These are phyloP conservation scores for Alentia gelatinosa DNA, from an alignment of 2,888 invertebrate genomes.

Conservation along the genomic window DNA sequence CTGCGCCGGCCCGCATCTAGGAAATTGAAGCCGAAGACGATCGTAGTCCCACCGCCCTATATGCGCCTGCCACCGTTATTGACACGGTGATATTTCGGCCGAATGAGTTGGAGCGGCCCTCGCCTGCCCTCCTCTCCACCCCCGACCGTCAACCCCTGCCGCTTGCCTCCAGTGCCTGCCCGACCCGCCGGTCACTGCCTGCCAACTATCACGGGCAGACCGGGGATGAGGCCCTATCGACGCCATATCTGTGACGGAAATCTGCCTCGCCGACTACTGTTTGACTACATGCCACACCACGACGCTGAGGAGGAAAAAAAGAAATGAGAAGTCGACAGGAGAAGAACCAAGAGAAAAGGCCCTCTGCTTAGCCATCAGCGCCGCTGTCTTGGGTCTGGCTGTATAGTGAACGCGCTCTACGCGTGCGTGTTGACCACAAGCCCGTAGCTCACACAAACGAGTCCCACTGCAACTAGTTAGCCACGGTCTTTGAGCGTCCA, in stretches of 20 bases:
- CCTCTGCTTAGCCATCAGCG: no score
- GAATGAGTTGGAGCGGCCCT: neutral
- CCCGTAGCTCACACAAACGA: neutral
- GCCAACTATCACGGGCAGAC: neutral
- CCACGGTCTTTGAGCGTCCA: neutral
- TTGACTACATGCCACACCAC: neutral
- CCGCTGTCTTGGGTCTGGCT: no score
- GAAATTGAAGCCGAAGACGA: conserved; percentile 41
- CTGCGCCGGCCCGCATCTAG: neutral
- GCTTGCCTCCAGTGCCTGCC: neutral
- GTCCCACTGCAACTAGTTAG: neutral
- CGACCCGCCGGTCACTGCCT: neutral
- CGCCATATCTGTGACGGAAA: neutral
- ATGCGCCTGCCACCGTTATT: neutral
- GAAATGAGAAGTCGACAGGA: neutral
- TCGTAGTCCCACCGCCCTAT: neutral
- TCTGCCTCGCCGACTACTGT: neutral
- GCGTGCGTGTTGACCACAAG: neutral
- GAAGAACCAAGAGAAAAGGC: neutral
- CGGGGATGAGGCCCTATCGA: neutral
- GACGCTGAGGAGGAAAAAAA: neutral
- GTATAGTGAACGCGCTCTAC: neutral
- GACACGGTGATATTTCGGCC: neutral
- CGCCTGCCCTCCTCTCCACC: neutral
- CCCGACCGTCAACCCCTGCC: neutral